Base-by-base conservation (phyloP, 2,888 invertebrate species). In the Mythimna loreyi region DNA sequence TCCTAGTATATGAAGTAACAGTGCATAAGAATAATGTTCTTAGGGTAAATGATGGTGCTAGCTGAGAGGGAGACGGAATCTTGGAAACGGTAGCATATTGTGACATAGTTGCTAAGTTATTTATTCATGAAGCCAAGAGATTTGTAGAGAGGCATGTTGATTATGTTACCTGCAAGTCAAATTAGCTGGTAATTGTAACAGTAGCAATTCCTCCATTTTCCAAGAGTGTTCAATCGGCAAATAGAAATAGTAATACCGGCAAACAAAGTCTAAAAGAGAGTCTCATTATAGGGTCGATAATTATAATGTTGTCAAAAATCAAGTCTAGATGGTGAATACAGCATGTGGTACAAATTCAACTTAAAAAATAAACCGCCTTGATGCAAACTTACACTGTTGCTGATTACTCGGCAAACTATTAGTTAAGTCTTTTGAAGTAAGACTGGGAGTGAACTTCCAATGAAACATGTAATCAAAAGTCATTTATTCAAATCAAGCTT, bases 1-100 rank as follows among this genome's bases (percentile, higher is more conserved):
- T 91, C 90, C 88, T 75, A 80, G 86, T 84, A 73, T 75, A 74
- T 79, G 63, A 57, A 59, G 65, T 67, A 77, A 60, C 62, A 67
- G 57, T 58, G 58, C 43, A 74, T 72, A 61, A 71, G 74, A 81
- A 75, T 84, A 78, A 84, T 82, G 66, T 67, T 9, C 16, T 16
- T 11, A 28, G 52, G 43, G 36, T 70, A 70, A 80, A 64, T 70
- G 61, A 75, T 56, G 60, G 8, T 56, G 16, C 30, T 33, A 21
- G 61, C 23, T 69, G 57, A 80, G 59, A 80, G 30, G 68, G 75
- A 62, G 65, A 66, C 50, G 65, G 77, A 80, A 78, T 78, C 77
- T 59, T 69, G 70, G 77, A 78, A 78, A 77, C n/a, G 40, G 69
- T 45, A 52, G 55, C 49, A 69, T 43, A 66, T 76, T 53, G 57